These are phyloP conservation scores for Scomber japonicus DNA, from an alignment of 2,113 vertebrate genomes.

Conservation along the genomic window DNA sequence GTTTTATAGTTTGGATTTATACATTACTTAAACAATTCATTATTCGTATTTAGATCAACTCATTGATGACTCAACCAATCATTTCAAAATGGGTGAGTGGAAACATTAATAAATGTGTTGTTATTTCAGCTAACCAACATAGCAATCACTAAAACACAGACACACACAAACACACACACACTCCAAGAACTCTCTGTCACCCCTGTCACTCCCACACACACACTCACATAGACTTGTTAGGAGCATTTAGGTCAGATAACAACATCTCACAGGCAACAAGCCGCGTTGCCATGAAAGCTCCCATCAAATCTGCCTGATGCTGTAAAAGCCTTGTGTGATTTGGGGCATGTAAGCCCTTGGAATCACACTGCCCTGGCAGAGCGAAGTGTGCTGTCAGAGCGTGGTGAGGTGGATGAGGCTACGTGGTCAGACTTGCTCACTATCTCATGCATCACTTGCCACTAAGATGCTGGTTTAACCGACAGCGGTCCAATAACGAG, in stretches of 20 bases:
- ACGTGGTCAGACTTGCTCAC: constrained; percentile 72
- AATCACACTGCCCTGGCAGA: constrained; percentile 78
- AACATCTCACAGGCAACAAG: constrained; percentile 79
- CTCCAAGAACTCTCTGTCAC: constrained; percentile 56
- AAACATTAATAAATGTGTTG: neutral
- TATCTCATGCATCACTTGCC: constrained; percentile 79
- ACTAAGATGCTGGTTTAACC: constrained; percentile 72
- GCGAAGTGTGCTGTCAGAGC: constrained; percentile 76
- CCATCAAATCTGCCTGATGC: constrained; percentile 84
- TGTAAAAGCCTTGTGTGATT: constrained; percentile 84
- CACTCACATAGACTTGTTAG: constrained; percentile 80
- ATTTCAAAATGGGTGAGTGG: too few species aligned
- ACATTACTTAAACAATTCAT: too few species aligned
- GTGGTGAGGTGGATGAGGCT: constrained; percentile 62
- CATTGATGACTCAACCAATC: too few species aligned
- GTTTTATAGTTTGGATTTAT: too few species aligned
- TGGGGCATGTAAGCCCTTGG: constrained; percentile 84
- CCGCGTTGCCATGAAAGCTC: constrained; percentile 82
- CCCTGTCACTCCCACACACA: constrained; percentile 43
- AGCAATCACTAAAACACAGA: neutral
- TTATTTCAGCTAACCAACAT: neutral
- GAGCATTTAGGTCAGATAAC: constrained; percentile 88
- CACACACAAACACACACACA: constrained; percentile 15
- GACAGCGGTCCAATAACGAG: constrained; percentile 70
- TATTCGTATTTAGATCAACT: too few species aligned